Evolutionary conservation across 30 jellyfish, hydroid and myxozoan genomes (phyloP).

Genomic region (Sanderia malayensis): DNA sequence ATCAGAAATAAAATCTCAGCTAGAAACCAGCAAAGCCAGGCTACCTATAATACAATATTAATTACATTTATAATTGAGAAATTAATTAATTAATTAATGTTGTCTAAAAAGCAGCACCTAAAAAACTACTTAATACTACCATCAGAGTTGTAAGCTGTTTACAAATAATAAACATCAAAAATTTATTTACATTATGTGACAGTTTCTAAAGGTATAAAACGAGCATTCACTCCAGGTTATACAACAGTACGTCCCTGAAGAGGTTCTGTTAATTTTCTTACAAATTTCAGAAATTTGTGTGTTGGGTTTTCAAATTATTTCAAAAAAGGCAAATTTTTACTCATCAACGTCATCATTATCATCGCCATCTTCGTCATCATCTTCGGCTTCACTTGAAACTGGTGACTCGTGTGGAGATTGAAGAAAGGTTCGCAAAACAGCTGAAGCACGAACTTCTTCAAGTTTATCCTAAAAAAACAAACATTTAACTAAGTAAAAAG

Average conservation of each 20-base stretch:
- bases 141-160: neutral
- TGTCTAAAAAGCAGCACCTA: too few species aligned
- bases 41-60: neutral
- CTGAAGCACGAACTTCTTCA: constrained; percentile 94
- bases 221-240: too few species aligned
- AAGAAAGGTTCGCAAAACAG: constrained; percentile 80
- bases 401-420: constrained; percentile 98
- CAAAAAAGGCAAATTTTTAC: neutral
- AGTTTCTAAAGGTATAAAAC: neutral
- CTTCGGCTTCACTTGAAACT: constrained; percentile 73
- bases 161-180: neutral
- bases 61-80: too few species aligned
- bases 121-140: neutral
- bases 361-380: constrained; percentile 75
- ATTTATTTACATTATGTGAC: constrained; percentile 9
- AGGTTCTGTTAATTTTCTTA: neutral
- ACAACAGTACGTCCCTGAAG: too few species aligned
- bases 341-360: constrained; percentile 35
- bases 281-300: neutral
- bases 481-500: too few species aligned
- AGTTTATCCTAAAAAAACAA: constrained; percentile 58
- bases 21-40: neutral
- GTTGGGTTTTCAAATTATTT: neutral
- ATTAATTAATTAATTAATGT: too few species aligned
- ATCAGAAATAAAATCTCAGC: too few species aligned